A percentile compares a stretch with the other conserved stretches of the same genome.
These are phyloP conservation scores for Drosophila ananassae DNA, from an alignment of 1,140 invertebrate genomes.

Conservation along the genomic window DNA sequence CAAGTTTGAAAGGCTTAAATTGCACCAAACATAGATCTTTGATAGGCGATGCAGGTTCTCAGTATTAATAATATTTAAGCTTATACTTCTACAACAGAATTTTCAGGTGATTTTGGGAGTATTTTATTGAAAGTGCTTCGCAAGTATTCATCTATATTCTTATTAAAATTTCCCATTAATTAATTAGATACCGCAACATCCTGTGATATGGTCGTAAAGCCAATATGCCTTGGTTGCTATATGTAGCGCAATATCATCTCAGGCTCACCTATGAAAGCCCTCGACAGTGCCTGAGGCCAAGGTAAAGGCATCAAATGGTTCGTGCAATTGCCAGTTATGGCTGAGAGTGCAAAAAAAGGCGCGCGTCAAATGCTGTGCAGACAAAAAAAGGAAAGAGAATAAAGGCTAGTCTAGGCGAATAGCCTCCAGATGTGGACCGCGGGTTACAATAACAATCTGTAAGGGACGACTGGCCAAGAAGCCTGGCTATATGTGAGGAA, in stretches of 20 bases:
- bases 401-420: constrained; percentile 35
- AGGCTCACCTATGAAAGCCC: constrained; percentile 30
- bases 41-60: neutral
- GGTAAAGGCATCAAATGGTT: constrained; percentile 49
- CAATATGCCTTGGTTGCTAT: constrained; percentile 12
- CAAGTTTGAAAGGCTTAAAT: neutral
- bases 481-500: constrained; percentile 57
- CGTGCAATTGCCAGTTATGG: constrained; percentile 74
- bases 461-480: constrained; percentile 11
- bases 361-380: constrained; percentile 55
- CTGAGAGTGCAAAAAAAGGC: constrained; percentile 48
- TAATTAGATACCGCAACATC: neutral
- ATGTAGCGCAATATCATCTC: constrained; percentile 38
- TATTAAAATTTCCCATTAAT: no score
- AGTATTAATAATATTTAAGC: neutral
- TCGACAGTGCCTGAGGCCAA: constrained; percentile 33
- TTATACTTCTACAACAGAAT: no score
- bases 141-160: no score
- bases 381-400: constrained; percentile 8
- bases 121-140: no score
- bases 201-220: neutral
- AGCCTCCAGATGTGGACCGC: constrained; percentile 45
- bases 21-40: neutral
- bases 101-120: no score
- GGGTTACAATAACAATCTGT: constrained; percentile 46